Percentiles rank a stretch among this genome's conserved stretches.
Conservation (phyloP, 1,140 invertebrate species). For the Triops cancriformis region DNA sequence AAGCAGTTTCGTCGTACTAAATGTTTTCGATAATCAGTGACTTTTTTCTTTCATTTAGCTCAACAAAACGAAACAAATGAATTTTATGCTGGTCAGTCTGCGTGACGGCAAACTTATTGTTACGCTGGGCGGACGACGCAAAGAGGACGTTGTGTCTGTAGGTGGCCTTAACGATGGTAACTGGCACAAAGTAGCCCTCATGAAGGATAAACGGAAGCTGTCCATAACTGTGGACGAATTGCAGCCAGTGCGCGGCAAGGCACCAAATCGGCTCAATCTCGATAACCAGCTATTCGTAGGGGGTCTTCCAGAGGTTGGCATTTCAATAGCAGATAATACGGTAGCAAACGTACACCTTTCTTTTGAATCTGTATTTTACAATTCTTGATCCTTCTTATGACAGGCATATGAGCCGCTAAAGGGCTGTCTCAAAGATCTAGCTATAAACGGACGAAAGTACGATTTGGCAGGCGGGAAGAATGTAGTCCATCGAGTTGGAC, state of each 20-base stretch:
- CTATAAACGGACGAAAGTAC: constrained; percentile 61
- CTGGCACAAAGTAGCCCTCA: constrained; percentile 65
- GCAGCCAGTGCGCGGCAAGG: constrained; percentile 51
- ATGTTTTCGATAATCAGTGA: not conserved
- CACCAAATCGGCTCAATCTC: constrained; percentile 57
- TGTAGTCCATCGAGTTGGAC: constrained; percentile 63
- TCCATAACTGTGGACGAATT: constrained; percentile 58
- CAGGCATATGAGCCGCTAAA: constrained; percentile 65
- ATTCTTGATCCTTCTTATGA: constrained; percentile 16
- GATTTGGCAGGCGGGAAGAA: constrained; percentile 59
- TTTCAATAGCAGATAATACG: constrained; percentile 36
- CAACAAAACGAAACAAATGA: constrained; percentile 45
- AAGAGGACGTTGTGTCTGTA: constrained; percentile 52
- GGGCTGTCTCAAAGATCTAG: constrained; percentile 69
- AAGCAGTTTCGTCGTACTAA: not conserved
- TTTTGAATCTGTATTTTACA: not conserved
- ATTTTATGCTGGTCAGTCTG: constrained; percentile 62
- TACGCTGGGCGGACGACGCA: constrained; percentile 54
- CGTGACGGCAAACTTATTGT: constrained; percentile 60
- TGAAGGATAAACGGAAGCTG: constrained; percentile 53
- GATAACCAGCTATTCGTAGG: constrained; percentile 67
- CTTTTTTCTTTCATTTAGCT: constrained; percentile 28
- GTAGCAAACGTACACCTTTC: too few relatives aligned
- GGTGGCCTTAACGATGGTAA: constrained; percentile 64
- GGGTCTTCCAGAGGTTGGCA: constrained; percentile 55